phyloP scores from a whole-genome alignment of 2,113 vertebrate genomes.

The Scomber scombrus region DNA sequence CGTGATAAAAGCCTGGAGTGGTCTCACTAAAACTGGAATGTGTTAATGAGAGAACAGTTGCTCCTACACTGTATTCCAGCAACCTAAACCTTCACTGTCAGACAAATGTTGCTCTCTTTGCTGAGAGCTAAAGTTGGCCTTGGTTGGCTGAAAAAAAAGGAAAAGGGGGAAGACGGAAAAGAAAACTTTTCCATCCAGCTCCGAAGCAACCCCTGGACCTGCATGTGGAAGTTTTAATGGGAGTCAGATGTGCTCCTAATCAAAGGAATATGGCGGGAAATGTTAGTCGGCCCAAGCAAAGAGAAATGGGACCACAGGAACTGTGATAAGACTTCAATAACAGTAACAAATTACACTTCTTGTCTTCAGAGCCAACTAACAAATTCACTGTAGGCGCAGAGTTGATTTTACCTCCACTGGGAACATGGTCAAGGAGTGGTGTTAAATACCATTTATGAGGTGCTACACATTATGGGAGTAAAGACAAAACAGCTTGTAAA shows the following conservation, averaged over 20 bases:
- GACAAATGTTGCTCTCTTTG: constrained; percentile 32
- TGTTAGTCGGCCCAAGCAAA: constrained; percentile 68
- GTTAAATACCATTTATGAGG: constrained; percentile 59
- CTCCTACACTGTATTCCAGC: constrained; percentile 13
- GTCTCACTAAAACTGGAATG: constrained; percentile 30
- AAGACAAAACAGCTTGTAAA: constrained; percentile 52
- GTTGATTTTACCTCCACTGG: constrained; percentile 48
- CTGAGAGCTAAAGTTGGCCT: constrained; percentile 59
- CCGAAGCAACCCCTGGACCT: constrained; percentile 69
- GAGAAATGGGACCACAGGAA: constrained; percentile 66
- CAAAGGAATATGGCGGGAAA: constrained; percentile 83
- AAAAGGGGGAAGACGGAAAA: background rate
- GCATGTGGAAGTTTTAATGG: constrained; percentile 81
- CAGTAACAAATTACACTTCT: constrained; percentile 66
- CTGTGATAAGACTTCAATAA: constrained; percentile 73
- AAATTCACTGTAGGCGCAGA: constrained; percentile 31
- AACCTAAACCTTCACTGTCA: constrained; percentile 39
- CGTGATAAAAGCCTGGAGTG: constrained; percentile 23
- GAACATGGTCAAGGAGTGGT: constrained; percentile 14
- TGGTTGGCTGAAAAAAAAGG: constrained; percentile 43
- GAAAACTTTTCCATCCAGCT: constrained; percentile 71
- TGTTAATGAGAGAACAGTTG: constrained; percentile 62
- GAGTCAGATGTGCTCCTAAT: constrained; percentile 85
- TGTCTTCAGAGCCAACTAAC: constrained; percentile 54
- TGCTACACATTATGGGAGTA: constrained; percentile 26